A percentile compares a stretch with the other conserved stretches of the same genome.
These are phyloP conservation scores for Tinamus guttatus DNA, from an alignment of 2,113 vertebrate genomes.

Conservation along the genomic window DNA sequence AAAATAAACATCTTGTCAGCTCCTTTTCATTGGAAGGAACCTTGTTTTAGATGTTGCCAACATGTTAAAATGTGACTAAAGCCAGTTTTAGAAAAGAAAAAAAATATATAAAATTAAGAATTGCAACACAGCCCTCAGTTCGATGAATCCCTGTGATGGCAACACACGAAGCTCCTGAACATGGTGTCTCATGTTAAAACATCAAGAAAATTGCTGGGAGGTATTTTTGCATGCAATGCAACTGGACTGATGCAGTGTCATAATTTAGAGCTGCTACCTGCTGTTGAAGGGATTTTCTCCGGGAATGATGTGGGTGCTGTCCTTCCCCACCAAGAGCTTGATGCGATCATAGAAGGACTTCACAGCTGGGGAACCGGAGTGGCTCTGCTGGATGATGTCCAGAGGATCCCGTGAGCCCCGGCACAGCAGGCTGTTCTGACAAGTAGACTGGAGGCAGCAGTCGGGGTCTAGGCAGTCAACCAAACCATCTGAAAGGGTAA, in stretches of 20 bases:
- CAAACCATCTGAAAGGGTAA: conserved; percentile 88
- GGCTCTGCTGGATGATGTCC: conserved; percentile 94
- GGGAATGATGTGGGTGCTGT: conserved; percentile 96
- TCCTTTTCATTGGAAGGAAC: background rate
- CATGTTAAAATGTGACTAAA: background rate
- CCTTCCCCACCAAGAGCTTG: conserved; percentile 94
- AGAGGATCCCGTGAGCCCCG: conserved; percentile 94
- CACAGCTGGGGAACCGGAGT: conserved; percentile 82
- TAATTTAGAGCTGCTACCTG: conserved; percentile 78
- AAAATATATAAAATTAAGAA: background rate
- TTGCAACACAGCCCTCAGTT: background rate
- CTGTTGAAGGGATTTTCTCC: conserved; percentile 97
- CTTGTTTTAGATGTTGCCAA: background rate
- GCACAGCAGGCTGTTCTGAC: conserved; percentile 95
- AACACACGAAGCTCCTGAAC: background rate
- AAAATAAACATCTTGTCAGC: background rate
- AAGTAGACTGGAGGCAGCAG: conserved; percentile 96
- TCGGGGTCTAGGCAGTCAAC: conserved; percentile 98
- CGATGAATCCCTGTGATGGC: background rate
- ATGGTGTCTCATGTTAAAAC: background rate
- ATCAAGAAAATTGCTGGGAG: background rate
- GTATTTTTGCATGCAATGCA: background rate
- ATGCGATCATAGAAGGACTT: conserved; percentile 97
- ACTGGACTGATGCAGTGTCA: background rate
- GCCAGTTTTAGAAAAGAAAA: background rate